Conservation (phyloP, 2,888 invertebrate species). For the Archaeoteleia sp. region DNA sequence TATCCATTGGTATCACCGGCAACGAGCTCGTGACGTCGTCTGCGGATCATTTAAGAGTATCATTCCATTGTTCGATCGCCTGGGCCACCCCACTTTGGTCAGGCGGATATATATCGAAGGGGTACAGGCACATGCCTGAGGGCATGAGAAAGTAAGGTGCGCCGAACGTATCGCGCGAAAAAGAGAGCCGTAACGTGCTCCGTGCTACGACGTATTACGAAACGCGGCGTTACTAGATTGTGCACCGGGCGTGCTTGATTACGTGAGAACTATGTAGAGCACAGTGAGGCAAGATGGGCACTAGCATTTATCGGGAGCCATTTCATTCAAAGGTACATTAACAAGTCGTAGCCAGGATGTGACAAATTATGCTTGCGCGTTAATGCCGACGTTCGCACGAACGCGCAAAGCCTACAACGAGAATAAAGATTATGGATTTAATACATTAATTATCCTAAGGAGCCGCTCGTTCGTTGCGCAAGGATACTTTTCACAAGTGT, state of each 20-base stretch:
- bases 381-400: conserved; percentile 6
- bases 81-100: conserved; percentile 29
- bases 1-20: conserved; percentile 64
- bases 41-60: conserved; percentile 14
- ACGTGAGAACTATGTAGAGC: conserved; percentile 51
- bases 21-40: conserved; percentile 57
- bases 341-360: conserved; percentile 19
- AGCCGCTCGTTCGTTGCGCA: background rate
- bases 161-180: conserved; percentile 41
- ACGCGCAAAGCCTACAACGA: background rate
- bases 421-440: background rate
- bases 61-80: conserved; percentile 10
- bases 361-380: conserved; percentile 22
- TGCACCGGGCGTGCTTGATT: conserved; percentile 32
- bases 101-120: conserved; percentile 49
- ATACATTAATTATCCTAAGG: no score
- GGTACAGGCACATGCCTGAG: conserved; percentile 51
- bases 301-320: conserved; percentile 21
- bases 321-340: conserved; percentile 7
- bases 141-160: conserved; percentile 54
- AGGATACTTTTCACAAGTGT: no score
- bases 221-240: conserved; percentile 40
- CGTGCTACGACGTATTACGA: conserved; percentile 35
- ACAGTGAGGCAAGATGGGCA: conserved; percentile 32
- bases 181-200: conserved; percentile 43